These are phyloP conservation scores for Ethmia dodecea DNA, from an alignment of 2,888 invertebrate species.

Conservation along the genomic window DNA sequence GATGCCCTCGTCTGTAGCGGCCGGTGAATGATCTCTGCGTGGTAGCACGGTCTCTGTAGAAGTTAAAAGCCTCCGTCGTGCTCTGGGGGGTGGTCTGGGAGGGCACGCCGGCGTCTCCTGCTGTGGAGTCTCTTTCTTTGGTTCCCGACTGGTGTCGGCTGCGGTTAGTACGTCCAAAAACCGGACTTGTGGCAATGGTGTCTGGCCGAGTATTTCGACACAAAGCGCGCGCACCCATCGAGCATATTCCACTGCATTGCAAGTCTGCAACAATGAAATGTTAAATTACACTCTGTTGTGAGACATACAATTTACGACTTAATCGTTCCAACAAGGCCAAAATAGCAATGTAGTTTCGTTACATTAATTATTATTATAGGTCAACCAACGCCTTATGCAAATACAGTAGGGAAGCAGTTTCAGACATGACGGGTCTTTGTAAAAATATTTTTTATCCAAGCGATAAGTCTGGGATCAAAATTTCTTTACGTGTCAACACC, in stretches of 20 bases:
- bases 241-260: conserved; percentile 82
- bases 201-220: conserved; percentile 85
- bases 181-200: conserved; percentile 83
- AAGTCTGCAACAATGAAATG: conserved; percentile 76
- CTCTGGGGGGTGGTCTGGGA: conserved; percentile 65
- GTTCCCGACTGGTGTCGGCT: conserved; percentile 66
- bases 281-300: conserved; percentile 20
- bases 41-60: conserved; percentile 58
- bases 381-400: conserved; percentile 29
- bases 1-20: conserved; percentile 73
- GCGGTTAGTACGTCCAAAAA: conserved; percentile 84
- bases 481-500: conserved; percentile 70
- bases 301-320: conserved; percentile 30
- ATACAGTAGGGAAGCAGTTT: too few relatives aligned
- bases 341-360: conserved; percentile 16
- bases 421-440: too few relatives aligned
- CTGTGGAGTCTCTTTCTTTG: conserved; percentile 54
- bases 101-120: conserved; percentile 53
- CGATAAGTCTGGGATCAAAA: not conserved
- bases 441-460: conserved; percentile 5
- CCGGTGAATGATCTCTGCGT: conserved; percentile 64
- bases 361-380: conserved; percentile 18
- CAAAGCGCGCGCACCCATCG: conserved; percentile 86
- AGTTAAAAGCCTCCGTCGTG: conserved; percentile 58
- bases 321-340: conserved; percentile 24